Conservation (phyloP, 2,113 vertebrate genomes). For the Platysteira castanea region DNA sequence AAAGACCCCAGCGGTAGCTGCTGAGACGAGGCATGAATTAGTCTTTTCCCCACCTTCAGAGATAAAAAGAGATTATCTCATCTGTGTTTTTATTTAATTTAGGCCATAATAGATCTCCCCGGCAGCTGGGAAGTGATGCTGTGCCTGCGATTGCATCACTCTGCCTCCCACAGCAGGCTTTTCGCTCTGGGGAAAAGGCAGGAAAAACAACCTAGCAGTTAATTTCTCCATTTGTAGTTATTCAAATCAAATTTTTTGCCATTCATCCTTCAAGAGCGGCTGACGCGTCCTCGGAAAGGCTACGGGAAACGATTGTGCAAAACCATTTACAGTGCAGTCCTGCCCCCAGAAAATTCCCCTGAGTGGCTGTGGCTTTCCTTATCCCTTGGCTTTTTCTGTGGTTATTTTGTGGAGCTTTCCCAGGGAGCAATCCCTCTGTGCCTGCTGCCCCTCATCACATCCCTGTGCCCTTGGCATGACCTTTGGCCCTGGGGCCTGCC, state of each 20-base stretch:
- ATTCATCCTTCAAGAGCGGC: slow-evolving; percentile 60
- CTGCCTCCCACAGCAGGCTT: slow-evolving; percentile 65
- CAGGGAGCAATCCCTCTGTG: not conserved
- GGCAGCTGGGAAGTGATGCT: slow-evolving; percentile 71
- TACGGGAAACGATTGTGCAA: slow-evolving; percentile 39
- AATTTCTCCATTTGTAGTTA: slow-evolving; percentile 73
- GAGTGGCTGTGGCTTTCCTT: not conserved
- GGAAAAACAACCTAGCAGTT: slow-evolving; percentile 60
- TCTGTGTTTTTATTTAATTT: slow-evolving; percentile 77
- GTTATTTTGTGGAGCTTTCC: not conserved
- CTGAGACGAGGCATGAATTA: slow-evolving; percentile 50
- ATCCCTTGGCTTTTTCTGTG: not conserved
- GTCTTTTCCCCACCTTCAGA: slow-evolving; percentile 63
- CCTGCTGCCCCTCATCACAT: not conserved
- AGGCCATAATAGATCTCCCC: slow-evolving; percentile 71
- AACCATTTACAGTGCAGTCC: slow-evolving; percentile 18
- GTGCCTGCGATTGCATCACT: slow-evolving; percentile 69
- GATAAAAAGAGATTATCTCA: slow-evolving; percentile 69
- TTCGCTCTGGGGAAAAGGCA: slow-evolving; percentile 50
- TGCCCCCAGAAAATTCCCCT: not conserved
- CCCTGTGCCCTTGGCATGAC: accelerated
- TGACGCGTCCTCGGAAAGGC: slow-evolving; percentile 47
- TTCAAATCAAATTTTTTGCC: slow-evolving; percentile 71
- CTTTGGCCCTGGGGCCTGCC: not conserved
- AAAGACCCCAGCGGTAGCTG: not conserved